Evolutionary conservation across 1,140 invertebrate species (phyloP).

Genomic region (Stegodyphus mimosarum): DNA sequence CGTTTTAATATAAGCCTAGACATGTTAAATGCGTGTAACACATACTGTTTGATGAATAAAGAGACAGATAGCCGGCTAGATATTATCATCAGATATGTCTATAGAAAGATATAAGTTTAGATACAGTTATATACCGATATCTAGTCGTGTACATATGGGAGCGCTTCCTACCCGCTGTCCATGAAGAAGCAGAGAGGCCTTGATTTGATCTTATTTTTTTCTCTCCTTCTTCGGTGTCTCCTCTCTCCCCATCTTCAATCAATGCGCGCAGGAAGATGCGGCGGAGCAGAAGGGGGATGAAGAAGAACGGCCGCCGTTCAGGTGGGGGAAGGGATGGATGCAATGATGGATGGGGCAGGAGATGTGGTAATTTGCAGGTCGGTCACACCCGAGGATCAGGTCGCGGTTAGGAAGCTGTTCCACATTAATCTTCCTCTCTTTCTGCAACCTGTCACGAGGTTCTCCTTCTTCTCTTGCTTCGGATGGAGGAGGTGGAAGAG

Average conservation of each 20-base stretch:
- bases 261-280: not conserved
- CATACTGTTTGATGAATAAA: too few relatives aligned
- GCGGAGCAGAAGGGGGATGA: not conserved
- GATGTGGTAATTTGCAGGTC: slow-evolving; percentile 60
- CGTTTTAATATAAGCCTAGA: too few relatives aligned
- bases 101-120: too few relatives aligned
- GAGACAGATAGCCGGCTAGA: too few relatives aligned
- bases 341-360: slow-evolving; percentile 55
- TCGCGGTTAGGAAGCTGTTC: slow-evolving; percentile 59
- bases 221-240: not conserved
- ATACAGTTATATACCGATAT: too few relatives aligned
- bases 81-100: too few relatives aligned
- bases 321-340: not conserved
- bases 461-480: not conserved
- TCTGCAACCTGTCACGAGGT: slow-evolving; percentile 40
- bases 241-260: not conserved
- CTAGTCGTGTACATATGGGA: too few relatives aligned
- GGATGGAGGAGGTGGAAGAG: too few relatives aligned
- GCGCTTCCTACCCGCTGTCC: too few relatives aligned
- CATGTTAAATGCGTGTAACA: too few relatives aligned
- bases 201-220: too few relatives aligned
- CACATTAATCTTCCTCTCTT: slow-evolving; percentile 58
- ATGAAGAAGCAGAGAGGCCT: too few relatives aligned
- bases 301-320: not conserved
- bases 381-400: slow-evolving; percentile 58